Evolutionary conservation across 2,113 vertebrate genomes (phyloP).

Genomic region (Saccopteryx leptura): DNA sequence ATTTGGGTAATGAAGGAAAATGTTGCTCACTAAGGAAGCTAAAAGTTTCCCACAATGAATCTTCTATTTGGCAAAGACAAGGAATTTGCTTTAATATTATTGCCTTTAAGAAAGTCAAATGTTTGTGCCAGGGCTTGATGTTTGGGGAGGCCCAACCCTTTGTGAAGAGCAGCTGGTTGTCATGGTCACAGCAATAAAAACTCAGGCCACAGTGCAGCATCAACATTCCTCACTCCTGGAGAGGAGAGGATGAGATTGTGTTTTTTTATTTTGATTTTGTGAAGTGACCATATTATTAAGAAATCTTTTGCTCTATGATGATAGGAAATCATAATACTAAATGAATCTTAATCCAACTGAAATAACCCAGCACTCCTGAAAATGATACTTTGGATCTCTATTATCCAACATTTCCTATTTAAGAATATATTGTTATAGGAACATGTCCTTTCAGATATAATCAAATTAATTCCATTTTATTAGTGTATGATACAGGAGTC

Average conservation of each 20-base stretch:
- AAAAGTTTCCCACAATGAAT: conserved; percentile 79
- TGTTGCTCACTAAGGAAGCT: conserved; percentile 25
- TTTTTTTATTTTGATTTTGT: conserved; percentile 81
- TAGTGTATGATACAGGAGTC: conserved; percentile 59
- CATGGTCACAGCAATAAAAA: conserved; percentile 93
- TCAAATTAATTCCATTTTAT: conserved; percentile 63
- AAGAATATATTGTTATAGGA: conserved; percentile 82
- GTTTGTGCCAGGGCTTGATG: conserved; percentile 86
- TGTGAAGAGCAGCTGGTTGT: conserved; percentile 90
- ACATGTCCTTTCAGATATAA: conserved; percentile 77
- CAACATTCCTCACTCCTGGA: conserved; percentile 92
- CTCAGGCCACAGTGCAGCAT: conserved; percentile 93
- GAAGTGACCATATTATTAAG: conserved; percentile 82
- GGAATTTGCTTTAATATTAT: conserved; percentile 86
- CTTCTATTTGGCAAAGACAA: conserved; percentile 81
- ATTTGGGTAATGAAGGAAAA: conserved; percentile 52
- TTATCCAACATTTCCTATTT: conserved; percentile 69
- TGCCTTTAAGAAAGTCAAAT: conserved; percentile 86
- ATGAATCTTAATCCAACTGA: conserved; percentile 86
- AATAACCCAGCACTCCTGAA: conserved; percentile 84
- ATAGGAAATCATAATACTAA: conserved; percentile 84
- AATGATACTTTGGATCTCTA: conserved; percentile 73
- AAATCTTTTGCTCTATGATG: conserved; percentile 83
- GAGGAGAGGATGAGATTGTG: conserved; percentile 75
- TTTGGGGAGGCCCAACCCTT: conserved; percentile 89